Evolutionary conservation across 2,113 vertebrate genomes (phyloP), one percentile per base, ranked within the genome.

Genomic region (Dasyornis broadbenti): DNA sequence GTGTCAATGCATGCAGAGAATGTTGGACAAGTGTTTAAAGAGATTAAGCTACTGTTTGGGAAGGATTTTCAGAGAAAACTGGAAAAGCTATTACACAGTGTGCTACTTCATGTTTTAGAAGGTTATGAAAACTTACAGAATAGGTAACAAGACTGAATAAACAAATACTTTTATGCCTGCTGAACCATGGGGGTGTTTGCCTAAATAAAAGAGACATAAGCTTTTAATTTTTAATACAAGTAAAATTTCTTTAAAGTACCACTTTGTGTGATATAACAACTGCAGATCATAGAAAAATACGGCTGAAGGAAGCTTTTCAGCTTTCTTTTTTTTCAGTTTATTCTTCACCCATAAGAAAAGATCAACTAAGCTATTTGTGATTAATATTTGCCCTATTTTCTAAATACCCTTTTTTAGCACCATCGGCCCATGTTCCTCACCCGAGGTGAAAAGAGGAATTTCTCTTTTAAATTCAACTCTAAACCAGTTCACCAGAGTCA

Each of bases 11-110:
- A 61, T 63, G 37, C 71, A 91, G 72, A 22, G 84, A 86, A 69
- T 70, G n/a, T 47, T 80, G 76, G 61, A 54, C 90, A 65, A 90
- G 60, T 96, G 69, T 94, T 94, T 95, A 81, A 96, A 88, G 94
- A 83, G 82, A 95, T 92, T 87, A 92, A 88, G 71, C 66, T 70
- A 0, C 78, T 92, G 70, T 91, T 94, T 92, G 89, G 50, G 85
- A 59, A 93, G 75, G 90, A 69, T 95, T 95, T 80, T 39, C 79
- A 82, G 85, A 76, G 70, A 56, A 86, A 95, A 44, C 86, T 78
- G 35, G 45, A 52, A 65, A 63, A 86, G 42, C 64, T 90, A 18
- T 50, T 78, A 45, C 53, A 45, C 26, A 52, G 47, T 59, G 45
- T 86, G 60, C n/a, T 24, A 16, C 37, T 94, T 93, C 13, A 12